Percentiles rank a stretch among this genome's conserved stretches.
Evolutionary conservation across 2,797 vertebrate species (phyloP).

Genomic region (Chaetodon trifasciatus): DNA sequence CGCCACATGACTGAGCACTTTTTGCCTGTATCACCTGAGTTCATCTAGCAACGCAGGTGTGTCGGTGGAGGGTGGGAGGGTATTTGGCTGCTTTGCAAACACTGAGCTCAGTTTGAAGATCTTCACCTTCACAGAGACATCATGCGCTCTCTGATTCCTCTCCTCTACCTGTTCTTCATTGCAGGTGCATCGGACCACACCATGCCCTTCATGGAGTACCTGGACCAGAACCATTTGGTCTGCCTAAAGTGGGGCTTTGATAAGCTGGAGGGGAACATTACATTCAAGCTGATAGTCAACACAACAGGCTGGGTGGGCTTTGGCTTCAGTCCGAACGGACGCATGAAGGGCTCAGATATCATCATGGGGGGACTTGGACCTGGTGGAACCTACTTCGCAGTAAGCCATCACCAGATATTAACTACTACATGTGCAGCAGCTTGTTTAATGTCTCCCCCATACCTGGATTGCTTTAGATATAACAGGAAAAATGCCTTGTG

Average conservation of each 20-base stretch:
- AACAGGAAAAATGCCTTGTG: neutral
- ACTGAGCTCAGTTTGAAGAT: constrained; percentile 54
- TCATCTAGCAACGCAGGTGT: constrained; percentile 71
- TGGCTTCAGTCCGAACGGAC: constrained; percentile 82
- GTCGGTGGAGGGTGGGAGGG: constrained; percentile 38
- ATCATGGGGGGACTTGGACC: constrained; percentile 83
- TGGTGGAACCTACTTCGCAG: constrained; percentile 83
- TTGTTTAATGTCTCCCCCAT: neutral
- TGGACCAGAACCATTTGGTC: constrained; percentile 75
- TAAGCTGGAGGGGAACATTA: constrained; percentile 72
- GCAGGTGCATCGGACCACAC: constrained; percentile 29
- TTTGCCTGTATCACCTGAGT: constrained; percentile 42
- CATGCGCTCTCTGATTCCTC: constrained; percentile 61
- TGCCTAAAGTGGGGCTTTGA: constrained; percentile 85
- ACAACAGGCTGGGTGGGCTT: constrained; percentile 86
- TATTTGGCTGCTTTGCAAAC: constrained; percentile 22
- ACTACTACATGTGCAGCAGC: neutral
- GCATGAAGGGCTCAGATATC: constrained; percentile 82
- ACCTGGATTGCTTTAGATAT: neutral
- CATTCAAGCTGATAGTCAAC: constrained; percentile 81
- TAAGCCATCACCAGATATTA: constrained; percentile 64
- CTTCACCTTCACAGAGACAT: constrained; percentile 39
- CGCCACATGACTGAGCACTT: constrained; percentile 51
- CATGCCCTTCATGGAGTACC: constrained; percentile 80
- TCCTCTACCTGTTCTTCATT: constrained; percentile 53